A percentile compares a stretch with the other conserved stretches of the same genome.
Conservation (phyloP, 1,140 invertebrate genomes). For the Drosophila nigromelanica region DNA sequence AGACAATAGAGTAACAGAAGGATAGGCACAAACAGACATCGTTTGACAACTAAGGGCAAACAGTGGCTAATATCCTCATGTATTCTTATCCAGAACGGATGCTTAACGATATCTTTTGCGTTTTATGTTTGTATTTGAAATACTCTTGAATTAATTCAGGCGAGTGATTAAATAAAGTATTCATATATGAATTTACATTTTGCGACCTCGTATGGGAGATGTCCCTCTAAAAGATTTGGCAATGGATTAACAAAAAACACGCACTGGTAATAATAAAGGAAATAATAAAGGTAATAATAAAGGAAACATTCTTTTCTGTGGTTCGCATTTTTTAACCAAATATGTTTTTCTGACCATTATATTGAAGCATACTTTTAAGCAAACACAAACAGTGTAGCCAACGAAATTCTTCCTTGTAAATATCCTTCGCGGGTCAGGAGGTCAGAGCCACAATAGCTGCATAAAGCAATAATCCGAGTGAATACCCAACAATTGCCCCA, state of each 20-base stretch:
- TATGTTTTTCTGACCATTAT: too few species aligned
- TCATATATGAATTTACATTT: too few species aligned
- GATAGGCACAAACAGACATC: constrained; percentile 14
- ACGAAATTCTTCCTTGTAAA: background rate
- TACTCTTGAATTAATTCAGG: background rate
- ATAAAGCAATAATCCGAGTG: constrained; percentile 44
- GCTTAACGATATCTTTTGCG: background rate
- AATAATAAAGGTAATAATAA: too few species aligned
- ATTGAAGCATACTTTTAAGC: too few species aligned
- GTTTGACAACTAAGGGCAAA: background rate
- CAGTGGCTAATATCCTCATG: constrained; percentile 11
- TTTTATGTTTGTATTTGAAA: background rate
- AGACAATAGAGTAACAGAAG: constrained; percentile 9
- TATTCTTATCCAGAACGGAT: background rate
- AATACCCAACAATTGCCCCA: constrained; percentile 66
- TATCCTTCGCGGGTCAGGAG: constrained; percentile 32
- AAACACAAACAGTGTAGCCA: background rate
- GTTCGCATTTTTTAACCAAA: too few species aligned
- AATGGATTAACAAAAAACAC: too few species aligned
- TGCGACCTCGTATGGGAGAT: too few species aligned
- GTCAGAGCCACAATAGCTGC: constrained; percentile 40
- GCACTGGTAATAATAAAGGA: too few species aligned
- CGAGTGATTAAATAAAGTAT: background rate
- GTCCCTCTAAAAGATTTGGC: too few species aligned
- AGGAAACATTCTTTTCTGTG: too few species aligned